phyloP scores from a whole-genome alignment of 1,140 invertebrate species.

The Drosophila mayri region DNA sequence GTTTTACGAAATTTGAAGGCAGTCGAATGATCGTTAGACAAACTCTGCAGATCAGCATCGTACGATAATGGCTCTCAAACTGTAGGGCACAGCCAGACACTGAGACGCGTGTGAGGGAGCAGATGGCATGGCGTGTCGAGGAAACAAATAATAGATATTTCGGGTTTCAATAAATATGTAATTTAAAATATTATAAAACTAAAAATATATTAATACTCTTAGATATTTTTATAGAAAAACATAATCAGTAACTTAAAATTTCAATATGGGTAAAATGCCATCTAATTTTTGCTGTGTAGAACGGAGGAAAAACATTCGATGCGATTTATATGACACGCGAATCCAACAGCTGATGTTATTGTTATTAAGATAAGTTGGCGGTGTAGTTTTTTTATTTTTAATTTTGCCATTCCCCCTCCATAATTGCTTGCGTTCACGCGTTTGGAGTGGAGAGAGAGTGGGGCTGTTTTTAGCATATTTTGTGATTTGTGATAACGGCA shows the following conservation, averaged over 20 bases:
- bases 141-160: background rate
- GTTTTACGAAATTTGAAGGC: background rate
- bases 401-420: constrained; percentile 6
- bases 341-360: constrained; percentile 63
- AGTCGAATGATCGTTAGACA: constrained; percentile 7
- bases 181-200: background rate
- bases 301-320: constrained; percentile 71
- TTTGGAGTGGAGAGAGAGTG: constrained; percentile 12
- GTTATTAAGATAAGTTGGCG: constrained; percentile 52
- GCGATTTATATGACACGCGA: constrained; percentile 64
- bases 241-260: background rate
- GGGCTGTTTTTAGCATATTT: constrained; percentile 41
- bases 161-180: background rate
- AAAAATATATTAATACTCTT: background rate
- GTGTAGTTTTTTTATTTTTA: constrained; percentile 24
- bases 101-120: constrained; percentile 16
- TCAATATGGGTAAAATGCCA: too few species aligned
- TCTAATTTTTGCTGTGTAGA: constrained; percentile 12
- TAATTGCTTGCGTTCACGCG: constrained; percentile 12
- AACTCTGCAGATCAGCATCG: constrained; percentile 42
- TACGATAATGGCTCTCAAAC: constrained; percentile 70
- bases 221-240: background rate
- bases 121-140: background rate
- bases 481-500: constrained; percentile 67
- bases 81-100: constrained; percentile 46